Evolutionary conservation across 2,113 vertebrate species (phyloP), one percentile per base, ranked within the genome.

Genomic region (Xenopus laevis): DNA sequence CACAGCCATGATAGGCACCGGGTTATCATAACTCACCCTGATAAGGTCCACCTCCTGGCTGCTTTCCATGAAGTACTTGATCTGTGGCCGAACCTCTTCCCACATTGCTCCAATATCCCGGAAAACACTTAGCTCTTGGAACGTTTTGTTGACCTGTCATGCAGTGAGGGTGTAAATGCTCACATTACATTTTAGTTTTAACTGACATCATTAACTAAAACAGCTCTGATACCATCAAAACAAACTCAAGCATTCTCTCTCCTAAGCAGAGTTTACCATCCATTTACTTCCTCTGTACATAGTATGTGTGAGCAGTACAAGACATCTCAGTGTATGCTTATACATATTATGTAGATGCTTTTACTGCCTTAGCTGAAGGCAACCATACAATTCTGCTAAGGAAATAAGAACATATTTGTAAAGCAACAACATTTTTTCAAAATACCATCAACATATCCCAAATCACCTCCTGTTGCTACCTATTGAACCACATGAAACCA

Each of bases 71-170:
- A 98, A 99, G 2, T 84, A 86, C 94, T 93, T 94, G 57, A 97
- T 89, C 85, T 94, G 95, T 8, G 94, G 96, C 78, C 89, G 93
- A 82, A 95, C 85, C 78, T 98, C 96, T 60, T 94, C 91, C 97
- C 97, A 99, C 94, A 98, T 96, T 62, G 92, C 94, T 11, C 95
- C 93, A 0, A 98, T 86, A 79, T 99, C 95, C 79, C 93, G 88
- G 79, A 98, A 94, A 65, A 99, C 90, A 71, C 93, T 91, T 5
- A 99, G 84, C 74, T 99, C 95, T 86, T 98, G 95, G 85, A 98
- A 99, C 1, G 97, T 99, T 84, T 92, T 94, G 85, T 98, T 99
- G 78, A 98, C 95, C 96, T 98, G 86, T 79, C 62, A 76, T 50
- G 17, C 2, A 21, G 2, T 21, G 58, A 27, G 23, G 23, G 23